These are phyloP conservation scores for Eremobia ochroleuca DNA, from an alignment of 2,888 invertebrate species.

Conservation along the genomic window DNA sequence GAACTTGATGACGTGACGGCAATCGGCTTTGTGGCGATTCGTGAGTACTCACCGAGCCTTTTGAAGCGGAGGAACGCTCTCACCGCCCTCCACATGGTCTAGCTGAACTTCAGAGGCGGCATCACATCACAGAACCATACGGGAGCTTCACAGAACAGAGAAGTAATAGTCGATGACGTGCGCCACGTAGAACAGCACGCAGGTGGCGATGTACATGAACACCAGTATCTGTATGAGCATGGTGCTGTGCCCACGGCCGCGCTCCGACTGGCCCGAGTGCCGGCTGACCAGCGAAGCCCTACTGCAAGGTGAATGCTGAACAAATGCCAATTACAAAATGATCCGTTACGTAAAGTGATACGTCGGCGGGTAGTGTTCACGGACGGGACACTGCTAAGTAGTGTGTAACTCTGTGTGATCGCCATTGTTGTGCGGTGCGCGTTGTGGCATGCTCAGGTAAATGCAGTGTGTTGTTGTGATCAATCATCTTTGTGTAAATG, in stretches of 20 bases:
- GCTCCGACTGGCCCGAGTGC: constrained; percentile 68
- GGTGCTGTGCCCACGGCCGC: constrained; percentile 66
- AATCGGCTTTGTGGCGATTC: constrained; percentile 1
- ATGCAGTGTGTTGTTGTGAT: background rate
- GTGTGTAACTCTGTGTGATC: constrained; percentile 35
- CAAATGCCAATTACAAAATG: constrained; percentile 68
- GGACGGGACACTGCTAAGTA: constrained; percentile 20
- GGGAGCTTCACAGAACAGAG: constrained; percentile 71
- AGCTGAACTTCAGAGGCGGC: constrained; percentile 30
- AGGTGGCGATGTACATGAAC: constrained; percentile 89
- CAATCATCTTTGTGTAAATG: background rate
- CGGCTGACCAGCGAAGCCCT: constrained; percentile 70
- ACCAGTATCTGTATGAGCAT: constrained; percentile 90
- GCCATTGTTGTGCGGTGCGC: constrained; percentile 8
- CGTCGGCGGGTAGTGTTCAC: constrained; percentile 9
- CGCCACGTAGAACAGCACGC: constrained; percentile 87
- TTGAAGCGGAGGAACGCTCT: constrained; percentile 70
- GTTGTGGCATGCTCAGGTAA: background rate
- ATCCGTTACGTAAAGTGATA: constrained; percentile 62
- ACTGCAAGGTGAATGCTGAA: constrained; percentile 73
- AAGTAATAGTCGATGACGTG: constrained; percentile 89
- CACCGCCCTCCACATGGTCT: constrained; percentile 67
- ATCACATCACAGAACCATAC: constrained; percentile 30
- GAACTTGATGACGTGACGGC: constrained; percentile 1
- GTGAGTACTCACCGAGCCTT: constrained; percentile 78